phyloP scores from a whole-genome alignment of 2,888 invertebrate genomes.

The Parnassius smintheus region DNA sequence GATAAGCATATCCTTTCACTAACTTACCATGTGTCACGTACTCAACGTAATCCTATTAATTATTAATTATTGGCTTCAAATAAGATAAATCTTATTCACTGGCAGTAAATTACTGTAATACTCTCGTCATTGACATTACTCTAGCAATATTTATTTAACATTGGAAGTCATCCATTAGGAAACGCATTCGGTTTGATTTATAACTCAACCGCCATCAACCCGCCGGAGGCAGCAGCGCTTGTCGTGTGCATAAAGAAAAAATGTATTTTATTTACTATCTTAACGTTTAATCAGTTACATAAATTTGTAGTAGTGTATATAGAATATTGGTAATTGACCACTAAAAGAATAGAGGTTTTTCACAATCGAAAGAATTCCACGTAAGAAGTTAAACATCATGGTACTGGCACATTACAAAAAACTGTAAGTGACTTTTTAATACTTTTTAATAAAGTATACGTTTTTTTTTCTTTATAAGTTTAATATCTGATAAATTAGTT shows the following conservation, averaged over 20 bases:
- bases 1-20: background rate
- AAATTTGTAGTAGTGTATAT: too few species aligned
- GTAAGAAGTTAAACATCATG: too few species aligned
- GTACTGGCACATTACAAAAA: too few species aligned
- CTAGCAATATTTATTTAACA: constrained; percentile 22
- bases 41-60: constrained; percentile 6
- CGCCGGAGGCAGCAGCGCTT: constrained; percentile 1
- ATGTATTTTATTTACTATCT: background rate
- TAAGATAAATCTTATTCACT: constrained; percentile 15
- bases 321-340: too few species aligned
- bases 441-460: too few species aligned
- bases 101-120: constrained; percentile 12
- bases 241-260: constrained; percentile 5
- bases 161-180: constrained; percentile 20
- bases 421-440: too few species aligned
- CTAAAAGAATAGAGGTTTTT: too few species aligned
- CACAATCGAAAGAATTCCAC: too few species aligned
- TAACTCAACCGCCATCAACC: constrained; percentile 8
- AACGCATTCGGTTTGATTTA: constrained; percentile 23
- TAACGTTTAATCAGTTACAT: too few species aligned
- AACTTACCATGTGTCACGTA: background rate
- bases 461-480: too few species aligned
- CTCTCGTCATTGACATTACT: constrained; percentile 11
- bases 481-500: too few species aligned
- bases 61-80: background rate